Conservation (phyloP, 1,140 invertebrate species). For the Temnothorax longispinosus region DNA sequence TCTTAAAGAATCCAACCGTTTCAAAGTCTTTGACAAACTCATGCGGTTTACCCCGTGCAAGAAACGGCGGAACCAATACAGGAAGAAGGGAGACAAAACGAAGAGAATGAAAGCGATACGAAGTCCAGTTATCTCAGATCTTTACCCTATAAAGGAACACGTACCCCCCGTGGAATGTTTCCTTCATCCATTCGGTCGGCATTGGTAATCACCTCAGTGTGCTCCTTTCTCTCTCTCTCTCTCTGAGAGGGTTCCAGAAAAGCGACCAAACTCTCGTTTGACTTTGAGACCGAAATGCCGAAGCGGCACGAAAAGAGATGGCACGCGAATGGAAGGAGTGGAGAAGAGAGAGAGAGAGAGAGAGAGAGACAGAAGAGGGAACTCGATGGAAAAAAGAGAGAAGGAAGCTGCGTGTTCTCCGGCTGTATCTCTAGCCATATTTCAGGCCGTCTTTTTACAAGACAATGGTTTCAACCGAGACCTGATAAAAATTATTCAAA, state of each 20-base stretch:
- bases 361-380: not conserved
- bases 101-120: slow-evolving; percentile 40
- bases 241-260: slow-evolving; percentile 58
- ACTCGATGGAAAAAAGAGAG: slow-evolving; percentile 8
- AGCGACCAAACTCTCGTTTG: slow-evolving; percentile 64
- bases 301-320: slow-evolving; percentile 22
- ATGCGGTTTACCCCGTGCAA: not conserved
- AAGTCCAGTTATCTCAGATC: slow-evolving; percentile 74
- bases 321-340: slow-evolving; percentile 9
- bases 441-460: slow-evolving; percentile 80
- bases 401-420: slow-evolving; percentile 49
- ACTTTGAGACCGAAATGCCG: slow-evolving; percentile 64
- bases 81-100: slow-evolving; percentile 31
- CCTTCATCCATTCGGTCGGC: slow-evolving; percentile 13
- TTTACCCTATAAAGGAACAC: slow-evolving; percentile 68
- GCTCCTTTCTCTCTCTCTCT: slow-evolving; percentile 9
- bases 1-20: not conserved
- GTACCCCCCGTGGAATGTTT: slow-evolving; percentile 77
- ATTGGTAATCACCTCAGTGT: slow-evolving; percentile 13
- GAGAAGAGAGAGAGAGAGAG: not conserved
- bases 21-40: not conserved
- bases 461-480: slow-evolving; percentile 81
- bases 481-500: slow-evolving; percentile 82
- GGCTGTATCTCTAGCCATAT: slow-evolving; percentile 79
- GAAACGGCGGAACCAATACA: not conserved